Evolutionary conservation across 2,113 vertebrate species (phyloP).

Genomic region (Podarcis raffonei): DNA sequence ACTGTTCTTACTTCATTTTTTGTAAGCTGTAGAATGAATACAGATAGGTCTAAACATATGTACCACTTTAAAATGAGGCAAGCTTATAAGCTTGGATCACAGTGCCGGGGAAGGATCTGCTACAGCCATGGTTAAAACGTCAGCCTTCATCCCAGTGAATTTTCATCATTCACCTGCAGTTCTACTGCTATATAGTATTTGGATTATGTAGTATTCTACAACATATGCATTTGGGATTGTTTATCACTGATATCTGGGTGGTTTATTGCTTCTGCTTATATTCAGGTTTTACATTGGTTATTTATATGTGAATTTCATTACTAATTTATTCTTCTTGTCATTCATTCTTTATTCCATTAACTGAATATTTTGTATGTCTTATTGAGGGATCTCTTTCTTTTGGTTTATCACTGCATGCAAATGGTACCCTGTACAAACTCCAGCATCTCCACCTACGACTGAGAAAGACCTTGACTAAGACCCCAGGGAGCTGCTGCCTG

Average conservation of each 20-base stretch:
- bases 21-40: neutral
- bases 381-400: neutral
- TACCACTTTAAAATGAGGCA: neutral
- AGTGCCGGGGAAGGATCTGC: neutral
- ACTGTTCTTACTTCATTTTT: neutral
- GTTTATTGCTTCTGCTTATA: no score
- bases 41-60: neutral
- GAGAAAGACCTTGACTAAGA: neutral
- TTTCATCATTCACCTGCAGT: neutral
- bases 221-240: no score
- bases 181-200: no score
- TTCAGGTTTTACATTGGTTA: no score
- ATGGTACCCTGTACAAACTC: neutral
- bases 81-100: neutral
- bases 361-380: no score
- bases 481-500: neutral
- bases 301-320: no score
- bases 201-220: no score
- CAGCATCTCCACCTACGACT: neutral
- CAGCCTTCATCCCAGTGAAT: neutral
- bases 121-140: neutral
- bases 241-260: no score
- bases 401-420: conserved; percentile 34
- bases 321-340: no score
- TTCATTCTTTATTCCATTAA: no score